Evolutionary conservation across 2,888 invertebrate species (phyloP), one percentile per base, ranked within the genome.

Genomic region (Apoda limacodes): DNA sequence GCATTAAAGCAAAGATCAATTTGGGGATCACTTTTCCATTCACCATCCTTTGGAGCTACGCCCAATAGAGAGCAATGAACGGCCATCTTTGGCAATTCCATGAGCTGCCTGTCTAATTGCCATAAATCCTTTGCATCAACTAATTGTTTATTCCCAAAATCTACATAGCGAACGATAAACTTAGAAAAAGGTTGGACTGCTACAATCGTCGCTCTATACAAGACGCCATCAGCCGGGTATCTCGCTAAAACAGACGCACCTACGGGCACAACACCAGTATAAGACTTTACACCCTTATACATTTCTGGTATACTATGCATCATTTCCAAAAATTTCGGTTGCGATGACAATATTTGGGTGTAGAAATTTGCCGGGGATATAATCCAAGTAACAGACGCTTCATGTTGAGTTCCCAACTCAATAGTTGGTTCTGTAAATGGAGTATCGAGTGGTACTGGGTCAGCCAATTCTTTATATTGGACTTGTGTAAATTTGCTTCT

Each of bases 351-450:
- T 10, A 83, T 65, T 46, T 87, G 87, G 0, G 85, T 83, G 62
- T 85, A 90, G 61, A 92, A 92, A 45, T 85, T 84, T 37, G 85
- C 83, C 0, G 92, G 92, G 37, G 88, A 87, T 31, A 87, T 84
- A 53, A 90, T 89, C 91, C 92, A 92, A 2, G 88, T 86, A 21
- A 92, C 82, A 2, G 82, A 75, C 1, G 89, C 70, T 33, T 85
- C 82, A 30, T 85, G 83, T 29, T 76, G 82, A 0, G 69, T 64
- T 9, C 83, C 85, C 1, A 75, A 55, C 11, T 82, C 74, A 3
- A 87, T 60, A 0, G 64, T 48, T 1, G 72, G 68, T 3, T 78
- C 68, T 0, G 43, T 31, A 65, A 84, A 87, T 1, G 71, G 61
- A 0, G 74, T 72, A 6, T 82, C 74, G 1, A 82, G 37, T 0